Evolutionary conservation across 2,113 vertebrate species (phyloP).

Genomic region (Catharus bicknelli): DNA sequence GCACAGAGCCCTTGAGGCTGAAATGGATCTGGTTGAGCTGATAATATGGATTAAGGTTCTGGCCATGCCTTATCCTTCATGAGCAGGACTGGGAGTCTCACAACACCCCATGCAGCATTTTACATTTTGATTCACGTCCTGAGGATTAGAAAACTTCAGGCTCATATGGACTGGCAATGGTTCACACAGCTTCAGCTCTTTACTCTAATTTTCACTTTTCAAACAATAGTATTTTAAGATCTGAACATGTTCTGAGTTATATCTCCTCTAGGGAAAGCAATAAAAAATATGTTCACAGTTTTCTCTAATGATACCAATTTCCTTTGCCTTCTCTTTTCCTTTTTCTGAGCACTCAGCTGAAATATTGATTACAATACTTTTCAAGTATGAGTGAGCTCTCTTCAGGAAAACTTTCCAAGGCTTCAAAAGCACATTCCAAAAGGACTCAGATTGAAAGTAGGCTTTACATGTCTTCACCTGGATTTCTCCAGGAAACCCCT

Average conservation of each 20-base stretch:
- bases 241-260: neutral
- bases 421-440: neutral
- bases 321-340: neutral
- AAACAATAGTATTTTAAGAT: neutral
- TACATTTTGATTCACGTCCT: neutral
- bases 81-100: neutral
- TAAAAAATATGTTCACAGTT: neutral
- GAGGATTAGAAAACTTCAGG: neutral
- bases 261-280: neutral
- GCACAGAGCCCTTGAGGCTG: neutral
- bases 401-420: neutral
- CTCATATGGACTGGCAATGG: neutral
- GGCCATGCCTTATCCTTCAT: fast-evolving
- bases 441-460: neutral
- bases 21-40: fast-evolving
- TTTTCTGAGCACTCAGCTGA: neutral
- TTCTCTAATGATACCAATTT: neutral
- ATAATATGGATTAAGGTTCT: neutral
- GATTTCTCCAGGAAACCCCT: neutral
- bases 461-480: neutral
- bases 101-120: neutral
- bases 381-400: neutral
- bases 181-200: neutral
- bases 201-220: neutral
- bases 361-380: neutral